These are phyloP conservation scores for Drosophila histrio DNA, from an alignment of 2,888 invertebrate genomes.

Conservation along the genomic window DNA sequence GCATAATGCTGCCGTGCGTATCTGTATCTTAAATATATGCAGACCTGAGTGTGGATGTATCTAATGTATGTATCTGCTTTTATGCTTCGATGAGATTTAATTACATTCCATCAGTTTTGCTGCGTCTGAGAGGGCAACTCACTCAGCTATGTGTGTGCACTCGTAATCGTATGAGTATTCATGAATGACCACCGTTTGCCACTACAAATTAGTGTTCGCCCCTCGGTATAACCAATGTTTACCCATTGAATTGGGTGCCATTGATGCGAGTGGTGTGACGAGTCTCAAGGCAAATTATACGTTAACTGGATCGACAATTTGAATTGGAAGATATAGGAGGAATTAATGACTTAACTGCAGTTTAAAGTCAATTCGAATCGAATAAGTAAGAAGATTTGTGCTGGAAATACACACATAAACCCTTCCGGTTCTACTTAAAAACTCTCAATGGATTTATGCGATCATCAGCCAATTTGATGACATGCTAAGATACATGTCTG, in stretches of 20 bases:
- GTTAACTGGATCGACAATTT: neutral
- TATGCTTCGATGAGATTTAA: constrained; percentile 81
- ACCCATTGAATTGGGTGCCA: constrained; percentile 14
- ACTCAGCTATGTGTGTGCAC: neutral
- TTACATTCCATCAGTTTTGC: constrained; percentile 75
- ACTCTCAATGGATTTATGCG: neutral
- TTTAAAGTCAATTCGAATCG: neutral
- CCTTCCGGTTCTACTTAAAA: neutral
- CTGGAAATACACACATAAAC: neutral
- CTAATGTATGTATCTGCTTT: constrained; percentile 36
- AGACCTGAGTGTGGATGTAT: neutral
- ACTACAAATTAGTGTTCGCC: constrained; percentile 38
- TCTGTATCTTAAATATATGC: constrained; percentile 2
- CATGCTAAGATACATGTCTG: neutral
- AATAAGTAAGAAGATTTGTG: neutral
- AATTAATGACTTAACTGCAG: neutral
- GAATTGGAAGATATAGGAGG: neutral
- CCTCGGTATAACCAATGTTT: constrained; percentile 29
- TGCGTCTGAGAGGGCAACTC: constrained; percentile 1
- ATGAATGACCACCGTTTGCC: constrained; percentile 14
- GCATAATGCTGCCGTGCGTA: constrained; percentile 15
- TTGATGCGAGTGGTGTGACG: constrained; percentile 11
- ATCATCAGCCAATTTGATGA: neutral
- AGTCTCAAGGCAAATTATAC: constrained; percentile 3
- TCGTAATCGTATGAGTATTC: constrained; percentile 1